Evolutionary conservation across 2,797 vertebrate genomes (phyloP), one percentile per base, ranked within the genome.

Genomic region (Rhynchonycteris naso): DNA sequence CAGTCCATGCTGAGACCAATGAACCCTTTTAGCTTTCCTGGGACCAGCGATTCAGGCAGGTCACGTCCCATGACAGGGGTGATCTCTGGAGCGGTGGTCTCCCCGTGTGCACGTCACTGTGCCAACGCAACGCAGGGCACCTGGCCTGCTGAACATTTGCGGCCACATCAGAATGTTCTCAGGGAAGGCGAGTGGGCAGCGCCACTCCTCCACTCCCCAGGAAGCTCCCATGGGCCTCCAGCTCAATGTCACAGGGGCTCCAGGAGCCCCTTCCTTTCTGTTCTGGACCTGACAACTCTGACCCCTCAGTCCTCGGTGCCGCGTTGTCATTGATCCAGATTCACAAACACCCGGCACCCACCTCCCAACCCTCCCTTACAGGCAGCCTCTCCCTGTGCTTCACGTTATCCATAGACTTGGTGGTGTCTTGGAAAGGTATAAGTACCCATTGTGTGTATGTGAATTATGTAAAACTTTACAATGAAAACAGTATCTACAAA

Each of bases 81-180:
- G 9, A 35, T 43, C 56, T 35, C 89, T 9, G 68, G 47, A n/a
- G 4, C 63, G 43, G 79, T 6, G 13, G 35, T 22, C 16, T 47
- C 11, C 38, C n/a, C 3, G 0, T 18, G 30, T 3, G n/a, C 47
- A 16, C 50, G 7, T 19, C 56, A 30, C 75, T 16, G 26, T 11
- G 59, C 59, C 7, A 16, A 1, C 0, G 0, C 2, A 0, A 11
- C 3, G 35, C 7, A 21, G 28, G 33, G 19, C 10, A 1, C 38
- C 38, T 0, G 18, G 52, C n/a, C 21, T 4, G 10, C 1, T 1
- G 21, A 13, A 18, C 0, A 0, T 7, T 4, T 6, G 8, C 1
- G 10, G 71, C 26, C 54, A 76, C 33, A 22, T 15, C 33, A 7
- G 28, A 43, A 4, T 2, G 12, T 16, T 65, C 86, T 24, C 6